Conservation (phyloP, 2,113 vertebrate genomes). For the Mixornis gularis region DNA sequence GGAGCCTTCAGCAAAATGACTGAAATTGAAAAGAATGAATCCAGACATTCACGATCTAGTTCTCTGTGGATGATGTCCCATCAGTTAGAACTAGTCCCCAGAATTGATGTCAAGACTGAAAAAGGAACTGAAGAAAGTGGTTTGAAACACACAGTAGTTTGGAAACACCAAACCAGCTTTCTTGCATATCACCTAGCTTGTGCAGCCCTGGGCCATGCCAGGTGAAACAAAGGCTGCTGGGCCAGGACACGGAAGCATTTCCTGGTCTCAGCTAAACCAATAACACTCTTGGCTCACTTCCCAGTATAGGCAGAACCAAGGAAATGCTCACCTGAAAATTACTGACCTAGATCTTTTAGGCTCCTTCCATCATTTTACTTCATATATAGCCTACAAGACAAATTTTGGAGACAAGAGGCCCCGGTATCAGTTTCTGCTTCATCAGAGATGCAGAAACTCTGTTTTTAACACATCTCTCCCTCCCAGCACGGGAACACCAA, state of each 20-base stretch:
- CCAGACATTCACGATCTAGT: neutral
- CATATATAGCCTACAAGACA: fast-evolving
- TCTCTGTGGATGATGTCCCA: neutral
- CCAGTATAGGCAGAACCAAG: neutral
- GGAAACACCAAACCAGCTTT: neutral
- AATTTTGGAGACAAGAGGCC: neutral
- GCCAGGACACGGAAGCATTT: neutral
- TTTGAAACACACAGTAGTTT: neutral
- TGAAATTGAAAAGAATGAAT: neutral
- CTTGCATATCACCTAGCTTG: neutral
- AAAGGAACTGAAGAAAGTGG: neutral
- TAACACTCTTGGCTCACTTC: neutral
- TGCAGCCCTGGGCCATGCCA: neutral
- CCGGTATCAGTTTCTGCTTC: fast-evolving
- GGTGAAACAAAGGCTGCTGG: fast-evolving
- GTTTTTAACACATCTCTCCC: neutral
- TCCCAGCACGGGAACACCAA: fast-evolving
- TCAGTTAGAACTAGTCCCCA: neutral
- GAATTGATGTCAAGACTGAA: neutral
- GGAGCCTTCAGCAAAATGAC: neutral
- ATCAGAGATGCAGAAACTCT: neutral
- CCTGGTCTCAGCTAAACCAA: neutral
- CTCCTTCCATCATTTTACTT: neutral
- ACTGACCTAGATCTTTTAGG: neutral
- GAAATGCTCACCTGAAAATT: neutral